Evolutionary conservation across 2,888 invertebrate genomes (phyloP).

Genomic region (Tetheella fluctuosa): DNA sequence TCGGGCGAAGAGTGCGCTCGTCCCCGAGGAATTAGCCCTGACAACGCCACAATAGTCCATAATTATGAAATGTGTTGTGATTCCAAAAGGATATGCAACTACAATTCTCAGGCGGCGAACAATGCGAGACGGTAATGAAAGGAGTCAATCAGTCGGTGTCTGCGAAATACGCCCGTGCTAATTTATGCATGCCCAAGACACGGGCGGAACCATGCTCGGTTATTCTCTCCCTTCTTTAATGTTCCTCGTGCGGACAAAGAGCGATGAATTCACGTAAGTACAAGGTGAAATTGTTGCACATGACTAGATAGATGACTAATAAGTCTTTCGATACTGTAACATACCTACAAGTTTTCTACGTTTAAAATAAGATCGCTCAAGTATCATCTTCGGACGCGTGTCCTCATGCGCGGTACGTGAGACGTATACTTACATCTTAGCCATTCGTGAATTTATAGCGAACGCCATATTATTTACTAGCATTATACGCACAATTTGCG

Average conservation of each 20-base stretch:
- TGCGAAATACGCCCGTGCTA: constrained; percentile 70
- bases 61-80: constrained; percentile 84
- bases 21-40: constrained; percentile 71
- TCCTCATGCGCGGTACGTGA: constrained; percentile 49
- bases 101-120: constrained; percentile 77
- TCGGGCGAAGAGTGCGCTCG: constrained; percentile 62
- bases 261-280: constrained; percentile 43
- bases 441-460: constrained; percentile 75
- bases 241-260: constrained; percentile 63
- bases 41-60: constrained; percentile 82
- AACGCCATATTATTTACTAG: constrained; percentile 79
- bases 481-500: constrained; percentile 84
- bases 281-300: constrained; percentile 3
- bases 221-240: constrained; percentile 48
- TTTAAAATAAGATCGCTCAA: constrained; percentile 5
- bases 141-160: constrained; percentile 82
- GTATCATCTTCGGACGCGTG: constrained; percentile 28
- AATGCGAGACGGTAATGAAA: constrained; percentile 80
- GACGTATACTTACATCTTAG: constrained; percentile 63
- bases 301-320: constrained; percentile 7
- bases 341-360: background rate
- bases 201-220: constrained; percentile 42
- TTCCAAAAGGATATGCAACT: constrained; percentile 75
- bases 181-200: constrained; percentile 65
- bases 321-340: background rate